phyloP scores from a whole-genome alignment of 2,888 invertebrate genomes.

The Mycogona germanica region DNA sequence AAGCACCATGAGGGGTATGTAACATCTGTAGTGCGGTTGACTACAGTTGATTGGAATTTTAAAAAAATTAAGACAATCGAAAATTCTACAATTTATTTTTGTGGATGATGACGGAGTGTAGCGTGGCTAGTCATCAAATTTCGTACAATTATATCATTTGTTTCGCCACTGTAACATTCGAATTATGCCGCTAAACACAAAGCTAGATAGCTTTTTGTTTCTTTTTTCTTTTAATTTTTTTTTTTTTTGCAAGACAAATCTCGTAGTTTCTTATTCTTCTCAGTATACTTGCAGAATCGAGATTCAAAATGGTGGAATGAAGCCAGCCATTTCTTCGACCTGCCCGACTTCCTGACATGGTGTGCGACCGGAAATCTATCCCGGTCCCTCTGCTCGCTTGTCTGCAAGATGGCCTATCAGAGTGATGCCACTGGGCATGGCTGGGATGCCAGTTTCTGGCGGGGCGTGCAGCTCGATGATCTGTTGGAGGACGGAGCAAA shows the following conservation, averaged over 20 bases:
- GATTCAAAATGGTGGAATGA: conserved; percentile 48
- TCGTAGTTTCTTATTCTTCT: too few species aligned
- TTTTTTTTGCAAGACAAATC: too few species aligned
- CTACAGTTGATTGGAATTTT: too few species aligned
- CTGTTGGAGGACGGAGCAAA: conserved; percentile 43
- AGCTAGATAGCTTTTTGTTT: conserved; percentile 23
- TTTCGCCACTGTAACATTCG: too few species aligned
- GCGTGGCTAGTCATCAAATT: too few species aligned
- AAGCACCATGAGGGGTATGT: too few species aligned
- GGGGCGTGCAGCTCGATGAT: conserved; percentile 59
- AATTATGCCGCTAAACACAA: not conserved
- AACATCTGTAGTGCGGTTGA: too few species aligned
- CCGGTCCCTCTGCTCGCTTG: conserved; percentile 78
- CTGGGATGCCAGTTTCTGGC: conserved; percentile 64
- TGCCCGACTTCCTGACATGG: conserved; percentile 90
- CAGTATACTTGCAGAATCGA: conserved; percentile 3
- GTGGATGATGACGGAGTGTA: too few species aligned
- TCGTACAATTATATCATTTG: too few species aligned
- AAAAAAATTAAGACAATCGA: too few species aligned
- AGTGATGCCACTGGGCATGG: conserved; percentile 35
- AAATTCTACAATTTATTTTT: too few species aligned
- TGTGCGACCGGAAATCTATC: conserved; percentile 64
- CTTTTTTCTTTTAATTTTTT: too few species aligned
- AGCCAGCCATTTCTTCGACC: conserved; percentile 68
- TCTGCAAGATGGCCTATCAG: conserved; percentile 86